Percentiles rank a stretch among this genome's conserved stretches.
phyloP scores from a whole-genome alignment of 2,888 invertebrate genomes.

The Epiblema foenella region DNA sequence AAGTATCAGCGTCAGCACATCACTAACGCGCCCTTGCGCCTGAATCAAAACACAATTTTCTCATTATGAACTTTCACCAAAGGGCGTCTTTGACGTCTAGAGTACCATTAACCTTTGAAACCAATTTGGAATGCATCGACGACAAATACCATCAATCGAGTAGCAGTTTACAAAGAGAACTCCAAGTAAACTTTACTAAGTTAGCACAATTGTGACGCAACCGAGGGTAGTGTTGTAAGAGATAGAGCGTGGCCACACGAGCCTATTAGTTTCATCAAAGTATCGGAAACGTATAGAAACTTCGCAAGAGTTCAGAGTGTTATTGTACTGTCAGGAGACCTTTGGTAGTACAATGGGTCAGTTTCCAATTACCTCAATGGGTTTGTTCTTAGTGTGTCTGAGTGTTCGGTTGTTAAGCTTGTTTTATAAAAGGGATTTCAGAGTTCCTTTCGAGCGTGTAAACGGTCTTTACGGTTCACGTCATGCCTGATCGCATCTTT shows the following conservation, averaged over 20 bases:
- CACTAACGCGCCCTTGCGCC: not conserved
- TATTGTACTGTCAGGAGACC: conserved; percentile 32
- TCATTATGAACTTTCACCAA: conserved; percentile 17
- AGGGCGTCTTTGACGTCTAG: not conserved
- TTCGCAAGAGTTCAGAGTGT: conserved; percentile 26
- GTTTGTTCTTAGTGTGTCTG: conserved; percentile 14
- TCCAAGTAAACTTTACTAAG: conserved; percentile 4
- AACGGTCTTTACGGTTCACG: not conserved
- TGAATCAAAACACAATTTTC: conserved; percentile 15
- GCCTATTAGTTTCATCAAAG: conserved; percentile 9
- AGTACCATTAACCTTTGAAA: not conserved
- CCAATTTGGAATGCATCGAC: conserved; percentile 17
- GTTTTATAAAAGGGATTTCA: conserved; percentile 3
- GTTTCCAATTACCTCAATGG: conserved; percentile 16
- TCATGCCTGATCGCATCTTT: not conserved
- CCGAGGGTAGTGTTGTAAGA: conserved; percentile 1
- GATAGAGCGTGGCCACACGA: conserved; percentile 12
- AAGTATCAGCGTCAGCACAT: not conserved
- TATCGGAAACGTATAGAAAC: conserved; percentile 33
- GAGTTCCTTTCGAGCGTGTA: not conserved
- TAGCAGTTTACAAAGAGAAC: not conserved
- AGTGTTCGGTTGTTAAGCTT: too few relatives aligned
- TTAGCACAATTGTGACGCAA: conserved; percentile 2
- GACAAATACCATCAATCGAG: not conserved
- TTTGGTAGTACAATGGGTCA: conserved; percentile 18